Conservation (phyloP, 2,113 vertebrate species). For the Cervus canadensis region DNA sequence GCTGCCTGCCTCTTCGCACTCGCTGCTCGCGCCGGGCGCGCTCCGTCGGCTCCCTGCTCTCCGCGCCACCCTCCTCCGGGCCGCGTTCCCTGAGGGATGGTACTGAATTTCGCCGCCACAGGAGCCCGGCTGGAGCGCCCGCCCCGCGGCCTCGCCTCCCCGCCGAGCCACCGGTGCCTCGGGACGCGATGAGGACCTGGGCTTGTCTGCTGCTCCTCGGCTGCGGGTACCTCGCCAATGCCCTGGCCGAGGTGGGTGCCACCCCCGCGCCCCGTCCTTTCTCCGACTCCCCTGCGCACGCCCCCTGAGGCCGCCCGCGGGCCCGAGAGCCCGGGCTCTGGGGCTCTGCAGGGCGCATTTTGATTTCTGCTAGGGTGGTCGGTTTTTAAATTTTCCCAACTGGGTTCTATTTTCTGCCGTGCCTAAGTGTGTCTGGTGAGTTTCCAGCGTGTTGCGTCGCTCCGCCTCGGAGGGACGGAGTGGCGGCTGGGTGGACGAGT, state of each 20-base stretch:
- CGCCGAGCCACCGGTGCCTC: conserved; percentile 81
- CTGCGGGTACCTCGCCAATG: conserved; percentile 91
- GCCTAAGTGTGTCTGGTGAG: conserved; percentile 66
- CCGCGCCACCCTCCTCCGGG: conserved; percentile 74
- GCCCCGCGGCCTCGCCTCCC: conserved; percentile 82
- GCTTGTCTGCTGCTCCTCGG: conserved; percentile 88
- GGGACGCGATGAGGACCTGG: conserved; percentile 94
- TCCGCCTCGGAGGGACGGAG: conserved; percentile 7
- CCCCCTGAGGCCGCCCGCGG: neutral
- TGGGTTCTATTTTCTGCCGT: conserved; percentile 53
- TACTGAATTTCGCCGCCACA: conserved; percentile 88
- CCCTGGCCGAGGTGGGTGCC: conserved; percentile 89
- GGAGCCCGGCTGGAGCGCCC: conserved; percentile 93
- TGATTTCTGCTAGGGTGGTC: neutral
- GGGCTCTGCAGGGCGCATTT: conserved; percentile 20
- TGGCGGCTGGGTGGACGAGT: conserved; percentile 13
- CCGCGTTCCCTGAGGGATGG: conserved; percentile 90
- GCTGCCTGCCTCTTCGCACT: conserved; percentile 52
- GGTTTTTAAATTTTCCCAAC: neutral
- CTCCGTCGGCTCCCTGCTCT: conserved; percentile 57
- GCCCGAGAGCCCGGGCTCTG: neutral
- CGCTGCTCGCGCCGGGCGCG: conserved; percentile 71
- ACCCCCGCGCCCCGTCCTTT: conserved; percentile 33
- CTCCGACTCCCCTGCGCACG: neutral
- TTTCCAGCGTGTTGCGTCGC: conserved; percentile 69